Evolutionary conservation across 2,888 invertebrate genomes (phyloP).

Genomic region (Latheticus oryzae): DNA sequence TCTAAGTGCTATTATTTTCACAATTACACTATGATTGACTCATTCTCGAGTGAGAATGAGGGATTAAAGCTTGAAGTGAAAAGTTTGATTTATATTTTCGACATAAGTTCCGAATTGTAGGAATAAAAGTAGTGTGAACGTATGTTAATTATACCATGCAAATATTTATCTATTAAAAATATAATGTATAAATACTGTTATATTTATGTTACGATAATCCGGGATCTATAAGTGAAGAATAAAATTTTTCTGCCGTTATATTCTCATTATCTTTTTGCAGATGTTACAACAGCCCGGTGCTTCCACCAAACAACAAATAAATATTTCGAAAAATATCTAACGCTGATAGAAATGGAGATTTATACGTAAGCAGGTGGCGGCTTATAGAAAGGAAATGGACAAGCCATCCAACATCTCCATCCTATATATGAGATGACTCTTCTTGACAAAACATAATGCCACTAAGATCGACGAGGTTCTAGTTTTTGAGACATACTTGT

Average conservation of each 20-base stretch:
- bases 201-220: no score
- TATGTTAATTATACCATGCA: constrained; percentile 29
- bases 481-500: constrained; percentile 83
- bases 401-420: constrained; percentile 49
- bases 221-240: no score
- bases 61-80: constrained; percentile 41
- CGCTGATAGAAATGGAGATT: constrained; percentile 9
- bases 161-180: constrained; percentile 12
- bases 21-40: constrained; percentile 31
- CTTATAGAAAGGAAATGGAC: constrained; percentile 49
- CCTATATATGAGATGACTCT: constrained; percentile 46
- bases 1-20: no score
- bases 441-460: constrained; percentile 46
- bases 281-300: not conserved
- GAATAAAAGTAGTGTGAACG: constrained; percentile 19
- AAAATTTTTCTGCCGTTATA: no score
- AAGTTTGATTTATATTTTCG: constrained; percentile 33
- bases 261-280: no score
- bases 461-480: constrained; percentile 73
- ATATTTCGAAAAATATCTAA: constrained; percentile 15
- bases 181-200: constrained; percentile 3
- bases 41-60: constrained; percentile 12
- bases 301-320: constrained; percentile 6
- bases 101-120: constrained; percentile 26
- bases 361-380: constrained; percentile 47